Evolutionary conservation across 2,797 vertebrate species (phyloP), one percentile per base, ranked within the genome.

Genomic region (Siniperca undulata): DNA sequence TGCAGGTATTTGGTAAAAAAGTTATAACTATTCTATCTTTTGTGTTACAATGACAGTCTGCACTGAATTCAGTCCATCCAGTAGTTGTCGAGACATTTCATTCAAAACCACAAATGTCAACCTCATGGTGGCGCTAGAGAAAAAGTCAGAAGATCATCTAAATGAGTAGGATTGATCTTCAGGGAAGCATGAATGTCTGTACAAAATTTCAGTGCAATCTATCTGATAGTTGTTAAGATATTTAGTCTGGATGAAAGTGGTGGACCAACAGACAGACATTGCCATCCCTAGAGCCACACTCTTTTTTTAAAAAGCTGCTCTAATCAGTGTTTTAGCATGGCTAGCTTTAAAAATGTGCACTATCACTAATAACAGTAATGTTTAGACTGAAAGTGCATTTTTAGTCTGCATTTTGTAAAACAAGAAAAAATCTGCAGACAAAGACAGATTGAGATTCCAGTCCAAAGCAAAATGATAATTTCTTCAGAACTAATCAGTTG

Each of bases 401-500:
- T 67, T 60, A 7, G 8, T 20, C 16, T 48, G 30, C 11, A 44
- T 72, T 74, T 71, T 42, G 36, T 64, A 30, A 50, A 77, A 74
- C 44, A 19, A 16, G 38, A 3, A 34, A 14, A 52, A 30, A 30
- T 70, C 46, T 64, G 60, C 34, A 50, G 58, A 85, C 70, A 85
- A 86, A 66, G 55, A 83, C 46, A 60, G 40, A 84, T 77, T 74
- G 34, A 61, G 70, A 67, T 75, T 89, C 85, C 24, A 70, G 30
- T 64, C 48, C 46, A 40, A 53, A 74, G 60, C 52, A 74, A 77
- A 86, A 72, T 53, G 55, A 58, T 76, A 0, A 74, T 86, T 88
- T 87, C 17, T 76, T 56, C 61, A 74, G 71, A 48, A 70, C 53
- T 69, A 46, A 83, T 86, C 82, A 80, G 74, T 84, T 76, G 78